phyloP scores from a whole-genome alignment of 2,113 vertebrate species.

The Silurus glanis region DNA sequence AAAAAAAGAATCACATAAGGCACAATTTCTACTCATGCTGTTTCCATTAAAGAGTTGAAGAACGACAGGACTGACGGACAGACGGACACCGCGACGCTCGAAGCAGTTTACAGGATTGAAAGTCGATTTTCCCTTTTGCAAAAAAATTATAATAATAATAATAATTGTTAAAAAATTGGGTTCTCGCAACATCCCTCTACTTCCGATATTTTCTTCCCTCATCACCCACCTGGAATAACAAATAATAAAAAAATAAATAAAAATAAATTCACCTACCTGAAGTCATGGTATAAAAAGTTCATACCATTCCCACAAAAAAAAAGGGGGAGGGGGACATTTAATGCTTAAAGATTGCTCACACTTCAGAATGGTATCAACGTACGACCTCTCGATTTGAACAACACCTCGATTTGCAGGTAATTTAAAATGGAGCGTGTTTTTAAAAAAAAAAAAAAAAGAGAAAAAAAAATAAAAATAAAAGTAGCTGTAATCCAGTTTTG shows the following conservation, averaged over 20 bases:
- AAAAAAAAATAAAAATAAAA: neutral
- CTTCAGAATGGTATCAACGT: conserved; percentile 40
- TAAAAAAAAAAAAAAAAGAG: neutral
- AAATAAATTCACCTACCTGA: conserved; percentile 27
- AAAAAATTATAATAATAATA: conserved; percentile 32
- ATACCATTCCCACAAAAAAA: conserved; percentile 45
- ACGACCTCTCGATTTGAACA: neutral
- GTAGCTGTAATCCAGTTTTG: conserved; percentile 26
- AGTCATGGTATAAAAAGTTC: conserved; percentile 76
- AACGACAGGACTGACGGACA: conserved; percentile 59
- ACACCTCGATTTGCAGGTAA: neutral
- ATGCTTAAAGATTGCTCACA: conserved; percentile 61
- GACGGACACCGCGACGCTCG: conserved; percentile 10
- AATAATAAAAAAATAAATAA: no score
- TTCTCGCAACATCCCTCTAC: conserved; percentile 47
- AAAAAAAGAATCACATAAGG: conserved; percentile 84
- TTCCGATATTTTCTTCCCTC: neutral
- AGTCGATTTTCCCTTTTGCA: conserved; percentile 68
- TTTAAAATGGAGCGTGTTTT: neutral
- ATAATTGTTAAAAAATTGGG: conserved; percentile 59
- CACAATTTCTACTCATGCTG: conserved; percentile 90
- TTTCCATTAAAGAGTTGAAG: conserved; percentile 71
- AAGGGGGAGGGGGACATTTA: conserved; percentile 23
- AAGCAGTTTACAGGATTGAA: conserved; percentile 70
- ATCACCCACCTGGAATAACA: neutral